Evolutionary conservation across 2,888 invertebrate species (phyloP), one percentile per base, ranked within the genome.

Genomic region (Glaucopsyche alexis): DNA sequence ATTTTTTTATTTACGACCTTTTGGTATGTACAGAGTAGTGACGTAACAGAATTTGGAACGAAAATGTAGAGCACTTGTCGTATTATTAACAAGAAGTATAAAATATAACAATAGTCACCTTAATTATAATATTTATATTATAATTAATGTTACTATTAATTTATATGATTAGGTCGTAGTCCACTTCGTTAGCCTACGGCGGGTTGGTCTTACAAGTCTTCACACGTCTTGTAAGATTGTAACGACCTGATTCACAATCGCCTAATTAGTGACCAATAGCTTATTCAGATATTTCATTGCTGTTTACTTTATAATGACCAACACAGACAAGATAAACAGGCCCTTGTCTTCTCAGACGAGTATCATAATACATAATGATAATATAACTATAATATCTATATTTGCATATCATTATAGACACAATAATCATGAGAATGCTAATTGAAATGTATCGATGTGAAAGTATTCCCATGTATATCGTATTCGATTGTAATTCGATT

Each of bases 401-500:
- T 29, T 29, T 29, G 29, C 29, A 29, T 29, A 42, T 42, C 42
- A 42, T 42, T 42, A 42, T 7, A 60, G 13, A 60, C 60, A 38
- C 9, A 29, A 60, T 60, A 60, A 60, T 60, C 55, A 19, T 60
- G 55, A 29, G 55, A 60, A 60, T 52, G 0, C 8, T 29, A 60
- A 60, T 67, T 45, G 16, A n/a, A 42, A 66, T 67, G 45, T n/a
- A 45, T 1, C 8, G 42, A 42, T 42, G 42, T 14, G 67, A 45
- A 42, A 67, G 42, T 14, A 16, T 67, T 42, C 67, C 69, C 49
- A 69, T 69, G 19, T 42, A n/a, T 49, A 60, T 60, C 60, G 29
- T 60, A 69, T 69, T 69, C 69, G 64, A 65, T 65, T 65, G 64
- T 65, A 11, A 64, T 14, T 65, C 64, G 69, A 69, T 47, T 42